phyloP scores from a whole-genome alignment of 2,113 vertebrate genomes.

The Hippolais icterina region DNA sequence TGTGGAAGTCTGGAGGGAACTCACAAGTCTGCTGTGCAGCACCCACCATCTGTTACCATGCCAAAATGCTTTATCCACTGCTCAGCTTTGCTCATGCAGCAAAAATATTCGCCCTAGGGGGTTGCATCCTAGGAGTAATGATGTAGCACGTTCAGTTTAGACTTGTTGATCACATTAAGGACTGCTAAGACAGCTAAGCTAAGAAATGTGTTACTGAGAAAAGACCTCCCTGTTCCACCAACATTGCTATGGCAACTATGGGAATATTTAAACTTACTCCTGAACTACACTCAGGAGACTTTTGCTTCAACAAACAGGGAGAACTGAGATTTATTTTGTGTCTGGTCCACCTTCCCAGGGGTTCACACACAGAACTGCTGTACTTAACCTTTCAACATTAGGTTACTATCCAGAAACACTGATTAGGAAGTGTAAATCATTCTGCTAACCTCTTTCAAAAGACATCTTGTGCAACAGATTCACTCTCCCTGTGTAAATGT shows the following conservation, averaged over 20 bases:
- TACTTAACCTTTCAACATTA: not conserved
- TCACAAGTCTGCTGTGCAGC: not conserved
- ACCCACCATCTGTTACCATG: not conserved
- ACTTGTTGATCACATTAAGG: not conserved
- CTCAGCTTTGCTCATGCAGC: not conserved
- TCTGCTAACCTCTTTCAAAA: not conserved
- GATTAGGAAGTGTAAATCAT: not conserved
- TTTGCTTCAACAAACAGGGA: not conserved
- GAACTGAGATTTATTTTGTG: not conserved
- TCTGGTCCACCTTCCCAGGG: not conserved
- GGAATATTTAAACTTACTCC: not conserved
- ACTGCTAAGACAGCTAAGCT: no score
- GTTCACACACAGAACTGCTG: not conserved
- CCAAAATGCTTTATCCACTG: not conserved
- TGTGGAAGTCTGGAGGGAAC: not conserved
- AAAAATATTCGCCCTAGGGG: not conserved
- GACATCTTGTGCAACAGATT: not conserved
- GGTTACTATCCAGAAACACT: not conserved
- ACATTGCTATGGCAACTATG: slow-evolving; percentile 6
- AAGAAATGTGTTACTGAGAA: not conserved
- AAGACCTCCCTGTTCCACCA: not conserved
- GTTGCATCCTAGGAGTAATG: not conserved
- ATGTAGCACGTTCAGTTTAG: not conserved
- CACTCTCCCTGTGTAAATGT: not conserved
- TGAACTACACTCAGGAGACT: not conserved